Conservation (phyloP, 2,113 vertebrate genomes). For the Channa argus region DNA sequence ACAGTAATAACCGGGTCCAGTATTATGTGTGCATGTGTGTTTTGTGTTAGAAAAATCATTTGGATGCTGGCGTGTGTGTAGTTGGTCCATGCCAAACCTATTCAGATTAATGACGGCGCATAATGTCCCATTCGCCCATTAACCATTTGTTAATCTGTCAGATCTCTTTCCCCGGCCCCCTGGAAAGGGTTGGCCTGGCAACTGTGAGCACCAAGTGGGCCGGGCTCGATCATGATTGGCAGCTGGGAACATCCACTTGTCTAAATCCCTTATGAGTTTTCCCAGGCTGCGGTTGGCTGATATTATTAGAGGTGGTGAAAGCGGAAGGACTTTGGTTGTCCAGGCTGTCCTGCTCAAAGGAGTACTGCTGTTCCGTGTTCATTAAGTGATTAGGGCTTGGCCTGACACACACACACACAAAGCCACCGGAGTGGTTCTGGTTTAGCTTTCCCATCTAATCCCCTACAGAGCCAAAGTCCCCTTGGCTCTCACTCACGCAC, state of each 20-base stretch:
- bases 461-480: slow-evolving; percentile 69
- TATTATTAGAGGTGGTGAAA: slow-evolving; percentile 76
- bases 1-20: slow-evolving; percentile 14
- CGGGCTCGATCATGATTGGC: slow-evolving; percentile 42
- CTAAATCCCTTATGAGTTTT: slow-evolving; percentile 45
- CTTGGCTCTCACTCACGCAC: slow-evolving; percentile 54
- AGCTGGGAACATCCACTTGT: slow-evolving; percentile 52
- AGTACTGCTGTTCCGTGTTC: slow-evolving; percentile 72
- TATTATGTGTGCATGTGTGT: slow-evolving; percentile 38
- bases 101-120: slow-evolving; percentile 74
- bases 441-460: slow-evolving; percentile 80
- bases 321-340: slow-evolving; percentile 72
- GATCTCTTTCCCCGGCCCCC: slow-evolving; percentile 65
- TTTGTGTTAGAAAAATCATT: slow-evolving; percentile 51
- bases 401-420: slow-evolving; percentile 55
- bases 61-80: slow-evolving; percentile 39
- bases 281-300: slow-evolving; percentile 60
- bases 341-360: slow-evolving; percentile 72
- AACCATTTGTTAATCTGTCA: slow-evolving; percentile 72
- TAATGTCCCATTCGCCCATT: slow-evolving; percentile 69
- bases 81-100: slow-evolving; percentile 52
- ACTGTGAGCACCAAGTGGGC: slow-evolving; percentile 41
- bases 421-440: slow-evolving; percentile 60
- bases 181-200: slow-evolving; percentile 60
- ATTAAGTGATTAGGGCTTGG: slow-evolving; percentile 84